These are phyloP conservation scores for Neotoma lepida DNA, from an alignment of 2,113 vertebrate species.

Conservation along the genomic window DNA sequence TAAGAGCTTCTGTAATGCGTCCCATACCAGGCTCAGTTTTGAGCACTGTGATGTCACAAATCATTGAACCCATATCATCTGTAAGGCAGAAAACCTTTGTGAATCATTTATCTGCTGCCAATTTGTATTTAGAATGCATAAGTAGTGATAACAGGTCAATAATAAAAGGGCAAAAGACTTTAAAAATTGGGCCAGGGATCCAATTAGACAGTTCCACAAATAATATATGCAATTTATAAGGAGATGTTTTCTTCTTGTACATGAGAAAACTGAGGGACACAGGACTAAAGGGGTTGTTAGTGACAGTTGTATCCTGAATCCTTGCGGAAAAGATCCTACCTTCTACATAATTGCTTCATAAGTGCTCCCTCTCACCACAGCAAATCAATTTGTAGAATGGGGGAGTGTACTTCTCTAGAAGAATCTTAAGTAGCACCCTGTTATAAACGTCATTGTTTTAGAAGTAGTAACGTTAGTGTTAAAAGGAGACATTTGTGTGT, in stretches of 20 bases:
- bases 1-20: neutral
- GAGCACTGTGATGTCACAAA: neutral
- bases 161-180: neutral
- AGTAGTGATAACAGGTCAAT: neutral
- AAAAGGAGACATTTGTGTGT: neutral
- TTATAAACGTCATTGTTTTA: constrained; percentile 31
- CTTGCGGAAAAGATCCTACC: neutral
- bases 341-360: neutral
- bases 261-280: neutral
- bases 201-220: neutral
- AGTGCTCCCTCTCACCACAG: neutral
- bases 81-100: neutral
- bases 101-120: neutral
- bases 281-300: neutral
- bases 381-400: constrained; percentile 24
- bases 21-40: neutral
- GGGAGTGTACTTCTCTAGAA: neutral
- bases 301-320: neutral
- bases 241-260: neutral
- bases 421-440: neutral
- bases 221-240: neutral
- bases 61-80: neutral
- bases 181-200: neutral
- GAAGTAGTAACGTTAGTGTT: neutral
- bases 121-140: neutral